phyloP scores from a whole-genome alignment of 2,888 invertebrate species.

The Subacronicta megacephala region DNA sequence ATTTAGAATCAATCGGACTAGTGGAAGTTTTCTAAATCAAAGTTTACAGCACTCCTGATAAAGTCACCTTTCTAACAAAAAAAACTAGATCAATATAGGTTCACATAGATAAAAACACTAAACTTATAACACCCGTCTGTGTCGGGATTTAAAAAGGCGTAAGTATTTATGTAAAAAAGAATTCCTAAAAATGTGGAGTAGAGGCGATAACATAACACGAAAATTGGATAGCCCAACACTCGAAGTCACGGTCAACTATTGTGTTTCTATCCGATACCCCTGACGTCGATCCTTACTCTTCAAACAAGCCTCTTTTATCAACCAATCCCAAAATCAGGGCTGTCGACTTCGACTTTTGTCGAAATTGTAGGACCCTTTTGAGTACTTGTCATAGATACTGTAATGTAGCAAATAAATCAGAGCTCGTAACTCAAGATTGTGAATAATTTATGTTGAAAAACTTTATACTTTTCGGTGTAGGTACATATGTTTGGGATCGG shows the following conservation, averaged over 20 bases:
- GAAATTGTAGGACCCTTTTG: slow-evolving; percentile 30
- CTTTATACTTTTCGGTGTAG: not conserved
- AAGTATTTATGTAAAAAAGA: no score
- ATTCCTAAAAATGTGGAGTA: no score
- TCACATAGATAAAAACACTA: no score
- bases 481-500: slow-evolving; percentile 14
- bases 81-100: no score
- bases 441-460: slow-evolving; percentile 42
- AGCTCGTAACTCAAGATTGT: slow-evolving; percentile 29
- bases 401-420: slow-evolving; percentile 48
- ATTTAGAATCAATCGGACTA: no score
- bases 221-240: slow-evolving; percentile 1
- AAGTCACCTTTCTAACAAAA: no score
- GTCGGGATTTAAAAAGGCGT: no score
- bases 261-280: slow-evolving; percentile 19
- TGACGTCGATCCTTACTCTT: slow-evolving; percentile 11
- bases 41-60: no score
- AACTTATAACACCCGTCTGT: no score
- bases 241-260: not conserved
- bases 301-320: slow-evolving; percentile 27
- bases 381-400: slow-evolving; percentile 27
- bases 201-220: not conserved
- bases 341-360: slow-evolving; percentile 8
- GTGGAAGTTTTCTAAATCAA: no score
- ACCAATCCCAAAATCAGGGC: slow-evolving; percentile 22